These are phyloP conservation scores for Danaus chrysippus DNA, from an alignment of 2,888 invertebrate species.

Conservation along the genomic window DNA sequence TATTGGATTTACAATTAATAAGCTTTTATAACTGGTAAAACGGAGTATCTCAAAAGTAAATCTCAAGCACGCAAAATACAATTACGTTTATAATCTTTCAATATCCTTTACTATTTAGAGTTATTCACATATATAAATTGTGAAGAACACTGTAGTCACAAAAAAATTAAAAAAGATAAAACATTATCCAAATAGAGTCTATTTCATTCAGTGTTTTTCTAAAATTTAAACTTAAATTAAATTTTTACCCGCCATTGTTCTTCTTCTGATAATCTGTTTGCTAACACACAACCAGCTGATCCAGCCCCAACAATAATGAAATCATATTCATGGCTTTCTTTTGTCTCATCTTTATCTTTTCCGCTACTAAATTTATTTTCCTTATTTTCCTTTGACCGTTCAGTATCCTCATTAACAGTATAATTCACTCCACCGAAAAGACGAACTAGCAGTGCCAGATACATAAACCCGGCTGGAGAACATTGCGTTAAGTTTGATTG, in stretches of 20 bases:
- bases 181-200: background rate
- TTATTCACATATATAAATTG: too few species aligned
- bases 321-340: conserved; percentile 35
- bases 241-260: background rate
- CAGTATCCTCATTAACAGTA: background rate
- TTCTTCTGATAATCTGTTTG: too few species aligned
- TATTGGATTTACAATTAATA: too few species aligned
- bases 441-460: conserved; percentile 75
- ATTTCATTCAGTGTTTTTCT: background rate
- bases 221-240: background rate
- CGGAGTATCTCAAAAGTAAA: too few species aligned
- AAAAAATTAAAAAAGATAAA: too few species aligned
- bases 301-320: too few species aligned
- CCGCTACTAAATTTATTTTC: conserved; percentile 30
- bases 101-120: too few species aligned
- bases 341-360: conserved; percentile 40
- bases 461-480: conserved; percentile 77
- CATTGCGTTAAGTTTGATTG: conserved; percentile 77
- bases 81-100: too few species aligned
- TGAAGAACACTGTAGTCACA: too few species aligned
- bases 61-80: too few species aligned
- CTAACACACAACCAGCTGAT: too few species aligned
- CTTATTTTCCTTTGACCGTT: background rate
- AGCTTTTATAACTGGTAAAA: too few species aligned
- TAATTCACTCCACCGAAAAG: conserved; percentile 62